Evolutionary conservation across 2,113 vertebrate species (phyloP).

Genomic region (Eubucco bourcierii): DNA sequence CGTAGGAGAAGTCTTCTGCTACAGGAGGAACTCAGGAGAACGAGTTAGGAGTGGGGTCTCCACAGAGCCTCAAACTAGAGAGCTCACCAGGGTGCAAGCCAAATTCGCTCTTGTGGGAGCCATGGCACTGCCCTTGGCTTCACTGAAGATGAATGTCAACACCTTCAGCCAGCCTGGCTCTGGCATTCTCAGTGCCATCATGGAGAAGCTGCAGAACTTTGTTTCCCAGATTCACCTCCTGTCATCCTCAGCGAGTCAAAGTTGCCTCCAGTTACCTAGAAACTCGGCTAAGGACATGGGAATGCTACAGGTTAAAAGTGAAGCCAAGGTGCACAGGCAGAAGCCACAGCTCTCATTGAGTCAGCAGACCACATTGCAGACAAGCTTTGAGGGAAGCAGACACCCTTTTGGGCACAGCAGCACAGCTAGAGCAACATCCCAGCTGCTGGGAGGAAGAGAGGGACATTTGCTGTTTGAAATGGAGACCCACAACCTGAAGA

Average conservation of each 20-base stretch:
- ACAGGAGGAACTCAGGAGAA: background rate
- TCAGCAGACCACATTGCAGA: background rate
- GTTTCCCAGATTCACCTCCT: background rate
- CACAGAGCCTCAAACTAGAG: background rate
- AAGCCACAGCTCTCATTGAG: background rate
- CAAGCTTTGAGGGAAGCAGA: background rate
- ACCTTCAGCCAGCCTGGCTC: background rate
- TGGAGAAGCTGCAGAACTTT: background rate
- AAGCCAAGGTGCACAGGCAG: background rate
- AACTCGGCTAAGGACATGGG: background rate
- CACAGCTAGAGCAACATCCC: background rate
- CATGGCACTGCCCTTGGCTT: background rate
- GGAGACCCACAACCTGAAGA: fast-evolving
- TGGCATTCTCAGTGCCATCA: background rate
- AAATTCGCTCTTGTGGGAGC: background rate
- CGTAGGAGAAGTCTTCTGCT: background rate
- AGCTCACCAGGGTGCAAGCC: fast-evolving
- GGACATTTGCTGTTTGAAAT: background rate
- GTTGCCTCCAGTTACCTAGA: background rate
- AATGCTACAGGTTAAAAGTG: background rate
- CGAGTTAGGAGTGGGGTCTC: background rate
- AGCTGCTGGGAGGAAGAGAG: background rate
- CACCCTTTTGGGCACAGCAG: background rate
- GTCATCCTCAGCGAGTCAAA: background rate
- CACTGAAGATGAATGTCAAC: background rate